Evolutionary conservation across 1,140 invertebrate genomes (phyloP).

Genomic region (Medauroidea extradentata): DNA sequence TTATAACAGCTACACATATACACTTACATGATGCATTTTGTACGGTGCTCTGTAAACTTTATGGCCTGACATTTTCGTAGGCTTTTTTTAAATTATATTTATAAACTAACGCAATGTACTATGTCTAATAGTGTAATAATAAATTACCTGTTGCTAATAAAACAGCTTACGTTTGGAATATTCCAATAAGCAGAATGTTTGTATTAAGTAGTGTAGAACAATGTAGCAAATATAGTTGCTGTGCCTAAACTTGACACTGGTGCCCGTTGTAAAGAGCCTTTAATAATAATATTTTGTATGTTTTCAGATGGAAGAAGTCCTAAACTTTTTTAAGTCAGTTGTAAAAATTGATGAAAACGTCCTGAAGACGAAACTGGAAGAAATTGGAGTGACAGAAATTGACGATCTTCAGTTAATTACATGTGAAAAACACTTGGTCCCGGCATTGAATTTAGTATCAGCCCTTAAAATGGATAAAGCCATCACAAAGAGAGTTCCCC

Average conservation of each 20-base stretch:
- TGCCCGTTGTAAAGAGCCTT: too few relatives aligned
- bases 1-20: too few relatives aligned
- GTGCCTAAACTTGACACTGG: too few relatives aligned
- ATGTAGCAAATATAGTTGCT: not conserved
- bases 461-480: not conserved
- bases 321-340: not conserved
- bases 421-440: not conserved
- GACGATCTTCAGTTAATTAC: not conserved
- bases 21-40: too few relatives aligned
- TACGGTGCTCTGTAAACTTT: too few relatives aligned
- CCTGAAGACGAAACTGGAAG: not conserved
- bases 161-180: not conserved
- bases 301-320: conserved; percentile 1
- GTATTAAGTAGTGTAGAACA: not conserved
- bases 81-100: too few relatives aligned
- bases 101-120: too few relatives aligned
- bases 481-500: not conserved
- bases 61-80: too few relatives aligned
- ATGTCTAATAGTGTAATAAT: too few relatives aligned
- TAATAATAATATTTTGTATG: too few relatives aligned
- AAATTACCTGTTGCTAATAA: too few relatives aligned
- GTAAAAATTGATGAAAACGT: not conserved
- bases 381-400: not conserved
- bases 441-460: not conserved
- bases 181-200: not conserved